Evolutionary conservation across 1,140 invertebrate species (phyloP).

Genomic region (Pentalonia nigronervosa): DNA sequence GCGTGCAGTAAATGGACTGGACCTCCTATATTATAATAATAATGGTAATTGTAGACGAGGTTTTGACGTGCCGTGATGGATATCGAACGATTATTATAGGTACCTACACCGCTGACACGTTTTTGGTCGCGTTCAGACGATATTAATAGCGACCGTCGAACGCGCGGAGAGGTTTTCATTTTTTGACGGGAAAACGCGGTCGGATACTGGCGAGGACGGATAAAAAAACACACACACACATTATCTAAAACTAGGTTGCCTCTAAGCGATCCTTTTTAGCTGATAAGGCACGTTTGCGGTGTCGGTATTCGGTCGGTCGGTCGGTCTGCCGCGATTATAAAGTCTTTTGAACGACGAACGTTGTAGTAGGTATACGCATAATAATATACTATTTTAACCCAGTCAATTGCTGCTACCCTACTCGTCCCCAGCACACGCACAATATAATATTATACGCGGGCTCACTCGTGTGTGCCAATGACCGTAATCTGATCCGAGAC

Average conservation of each 20-base stretch:
- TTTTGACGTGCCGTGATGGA: constrained; percentile 40
- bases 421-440: neutral
- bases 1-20: neutral
- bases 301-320: neutral
- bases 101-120: neutral
- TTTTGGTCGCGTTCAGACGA: constrained; percentile 14
- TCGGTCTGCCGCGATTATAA: neutral
- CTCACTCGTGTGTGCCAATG: neutral
- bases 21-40: neutral
- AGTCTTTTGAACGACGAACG: neutral
- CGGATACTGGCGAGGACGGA: too few relatives aligned
- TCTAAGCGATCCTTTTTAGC: neutral
- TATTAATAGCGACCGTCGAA: constrained; percentile 32
- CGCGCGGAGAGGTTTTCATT: constrained; percentile 21
- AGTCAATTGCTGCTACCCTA: neutral
- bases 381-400: neutral
- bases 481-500: constrained; percentile 15
- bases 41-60: neutral
- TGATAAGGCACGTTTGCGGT: constrained; percentile 57
- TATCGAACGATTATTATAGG: neutral
- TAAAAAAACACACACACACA: neutral
- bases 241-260: neutral
- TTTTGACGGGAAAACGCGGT: constrained; percentile 6
- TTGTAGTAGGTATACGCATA: neutral
- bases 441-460: neutral